A percentile compares a stretch with the other conserved stretches of the same genome.
Conservation (phyloP, 2,888 invertebrate species). For the Andrena fulva region DNA sequence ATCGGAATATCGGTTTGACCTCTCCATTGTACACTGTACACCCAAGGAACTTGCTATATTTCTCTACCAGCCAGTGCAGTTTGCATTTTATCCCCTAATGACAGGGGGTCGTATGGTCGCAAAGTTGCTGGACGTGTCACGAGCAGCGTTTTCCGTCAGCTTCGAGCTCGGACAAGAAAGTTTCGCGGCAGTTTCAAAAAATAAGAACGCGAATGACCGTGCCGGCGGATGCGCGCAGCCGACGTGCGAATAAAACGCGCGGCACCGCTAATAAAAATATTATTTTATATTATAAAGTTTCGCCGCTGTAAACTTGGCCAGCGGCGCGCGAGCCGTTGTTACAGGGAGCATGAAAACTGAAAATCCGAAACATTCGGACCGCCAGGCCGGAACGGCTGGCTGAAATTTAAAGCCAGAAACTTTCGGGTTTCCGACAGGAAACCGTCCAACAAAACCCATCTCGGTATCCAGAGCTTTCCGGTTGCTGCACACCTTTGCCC, state of each 20-base stretch:
- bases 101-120: background rate
- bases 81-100: background rate
- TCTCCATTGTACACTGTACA: no score
- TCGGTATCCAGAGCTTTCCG: conserved; percentile 57
- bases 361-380: conserved; percentile 57
- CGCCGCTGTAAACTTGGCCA: conserved; percentile 41
- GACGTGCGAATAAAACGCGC: conserved; percentile 42
- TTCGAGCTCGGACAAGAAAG: background rate
- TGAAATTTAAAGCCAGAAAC: conserved; percentile 60
- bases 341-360: conserved; percentile 43
- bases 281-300: conserved; percentile 60
- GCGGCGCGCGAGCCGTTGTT: conserved; percentile 37
- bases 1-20: no score
- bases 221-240: conserved; percentile 20
- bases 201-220: background rate
- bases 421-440: conserved; percentile 61
- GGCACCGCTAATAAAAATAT: conserved; percentile 52
- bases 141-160: background rate
- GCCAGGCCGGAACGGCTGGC: conserved; percentile 40
- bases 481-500: conserved; percentile 29
- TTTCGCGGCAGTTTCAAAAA: conserved; percentile 1
- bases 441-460: conserved; percentile 60
- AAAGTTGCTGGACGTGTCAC: background rate
- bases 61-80: no score
- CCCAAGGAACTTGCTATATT: no score